A percentile compares a stretch with the other conserved stretches of the same genome.
phyloP scores from a whole-genome alignment of 2,113 vertebrate species.

The Polypterus senegalus region DNA sequence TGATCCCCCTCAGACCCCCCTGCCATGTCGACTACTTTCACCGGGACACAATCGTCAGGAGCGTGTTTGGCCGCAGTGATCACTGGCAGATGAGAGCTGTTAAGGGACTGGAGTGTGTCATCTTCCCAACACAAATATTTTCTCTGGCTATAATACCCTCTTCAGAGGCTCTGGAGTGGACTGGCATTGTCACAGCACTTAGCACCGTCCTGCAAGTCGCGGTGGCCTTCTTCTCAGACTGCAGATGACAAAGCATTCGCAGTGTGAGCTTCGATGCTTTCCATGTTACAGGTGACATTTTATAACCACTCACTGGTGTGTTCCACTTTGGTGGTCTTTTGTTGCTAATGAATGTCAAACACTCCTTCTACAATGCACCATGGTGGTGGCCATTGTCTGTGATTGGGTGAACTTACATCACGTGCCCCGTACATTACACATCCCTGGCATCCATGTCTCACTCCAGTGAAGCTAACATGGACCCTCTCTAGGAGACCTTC shows the following conservation, averaged over 20 bases:
- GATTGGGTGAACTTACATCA: too few species aligned
- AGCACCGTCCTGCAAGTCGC: conserved; percentile 21
- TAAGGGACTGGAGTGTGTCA: conserved; percentile 61
- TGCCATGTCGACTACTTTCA: conserved; percentile 1
- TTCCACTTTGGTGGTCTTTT: too few species aligned
- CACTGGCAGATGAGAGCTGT: conserved; percentile 47
- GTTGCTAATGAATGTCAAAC: too few species aligned
- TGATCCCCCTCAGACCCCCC: neutral
- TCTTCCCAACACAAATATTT: conserved; percentile 66
- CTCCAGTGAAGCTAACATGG: too few species aligned
- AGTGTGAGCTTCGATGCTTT: too few species aligned
- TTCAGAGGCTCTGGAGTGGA: conserved; percentile 65
- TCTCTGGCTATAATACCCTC: conserved; percentile 65
- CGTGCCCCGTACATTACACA: too few species aligned
- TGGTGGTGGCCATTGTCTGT: too few species aligned
- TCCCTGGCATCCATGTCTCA: too few species aligned
- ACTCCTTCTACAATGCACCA: too few species aligned
- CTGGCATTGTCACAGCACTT: conserved; percentile 40
- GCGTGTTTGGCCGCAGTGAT: conserved; percentile 34
- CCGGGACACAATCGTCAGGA: conserved; percentile 38
- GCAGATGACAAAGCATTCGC: conserved; percentile 2
- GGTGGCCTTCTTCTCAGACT: conserved; percentile 14
- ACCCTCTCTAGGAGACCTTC: too few species aligned
- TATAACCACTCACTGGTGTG: conserved; percentile 13
- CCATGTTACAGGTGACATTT: neutral